Conservation (phyloP, 2,797 vertebrate species). For the Saxicola maurus region DNA sequence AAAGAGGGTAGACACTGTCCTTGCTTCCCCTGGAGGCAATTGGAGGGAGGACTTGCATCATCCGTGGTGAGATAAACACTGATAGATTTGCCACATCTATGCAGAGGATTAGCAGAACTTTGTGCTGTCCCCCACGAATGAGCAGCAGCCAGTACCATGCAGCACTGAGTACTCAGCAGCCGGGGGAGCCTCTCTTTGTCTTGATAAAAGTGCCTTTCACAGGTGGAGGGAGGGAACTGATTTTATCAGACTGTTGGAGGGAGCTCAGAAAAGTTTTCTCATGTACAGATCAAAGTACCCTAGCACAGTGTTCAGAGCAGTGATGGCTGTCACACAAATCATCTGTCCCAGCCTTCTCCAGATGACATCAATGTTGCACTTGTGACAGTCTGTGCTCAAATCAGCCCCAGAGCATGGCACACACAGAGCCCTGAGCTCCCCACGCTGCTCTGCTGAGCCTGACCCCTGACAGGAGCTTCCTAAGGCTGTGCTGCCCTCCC, state of each 20-base stretch:
- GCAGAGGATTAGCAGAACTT: not conserved
- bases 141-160: not conserved
- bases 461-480: not conserved
- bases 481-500: not conserved
- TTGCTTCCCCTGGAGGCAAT: not conserved
- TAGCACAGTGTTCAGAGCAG: not conserved
- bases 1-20: accelerated
- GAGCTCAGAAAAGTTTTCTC: not conserved
- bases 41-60: not conserved
- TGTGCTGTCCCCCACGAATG: not conserved
- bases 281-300: not conserved
- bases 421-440: accelerated
- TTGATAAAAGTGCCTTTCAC: not conserved
- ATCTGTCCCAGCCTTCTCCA: not conserved
- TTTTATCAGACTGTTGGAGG: not conserved
- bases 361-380: not conserved
- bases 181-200: not conserved
- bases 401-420: accelerated
- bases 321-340: not conserved
- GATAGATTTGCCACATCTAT: not conserved
- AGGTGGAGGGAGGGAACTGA: not conserved
- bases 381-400: not conserved
- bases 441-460: accelerated
- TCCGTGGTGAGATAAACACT: not conserved
- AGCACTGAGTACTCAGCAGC: not conserved